A percentile compares a stretch with the other conserved stretches of the same genome.
Conservation (phyloP, 2,797 vertebrate genomes). For the Gila robusta region DNA sequence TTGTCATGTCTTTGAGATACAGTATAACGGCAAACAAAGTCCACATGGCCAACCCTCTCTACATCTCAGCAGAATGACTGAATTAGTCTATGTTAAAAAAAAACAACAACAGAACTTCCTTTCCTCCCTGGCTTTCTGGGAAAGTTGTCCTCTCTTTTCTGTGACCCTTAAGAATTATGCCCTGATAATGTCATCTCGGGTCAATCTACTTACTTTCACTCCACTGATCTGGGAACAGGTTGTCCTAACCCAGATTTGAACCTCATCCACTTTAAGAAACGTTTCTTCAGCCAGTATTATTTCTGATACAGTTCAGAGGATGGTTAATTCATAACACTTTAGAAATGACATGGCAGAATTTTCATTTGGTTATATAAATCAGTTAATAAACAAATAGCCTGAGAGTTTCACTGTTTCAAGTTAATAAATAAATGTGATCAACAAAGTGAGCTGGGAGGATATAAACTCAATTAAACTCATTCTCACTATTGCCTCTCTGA, state of each 20-base stretch:
- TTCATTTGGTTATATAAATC: constrained; percentile 11
- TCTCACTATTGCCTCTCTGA: constrained; percentile 45
- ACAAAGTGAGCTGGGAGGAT: constrained; percentile 11
- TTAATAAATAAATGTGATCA: constrained; percentile 30
- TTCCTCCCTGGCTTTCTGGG: constrained; percentile 58
- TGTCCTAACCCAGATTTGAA: not conserved
- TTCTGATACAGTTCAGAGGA: not conserved
- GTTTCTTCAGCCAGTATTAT: not conserved
- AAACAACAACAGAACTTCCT: constrained; percentile 65
- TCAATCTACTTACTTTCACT: constrained; percentile 63
- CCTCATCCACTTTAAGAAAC: not conserved
- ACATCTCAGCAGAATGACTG: not conserved
- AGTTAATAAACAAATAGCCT: not conserved
- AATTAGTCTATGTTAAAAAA: constrained; percentile 59
- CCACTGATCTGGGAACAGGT: constrained; percentile 13
- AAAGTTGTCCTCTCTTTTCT: constrained; percentile 58
- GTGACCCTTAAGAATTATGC: constrained; percentile 67
- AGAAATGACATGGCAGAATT: constrained; percentile 5
- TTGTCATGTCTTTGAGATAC: constrained; percentile 6
- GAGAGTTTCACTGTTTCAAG: not conserved
- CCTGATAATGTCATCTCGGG: constrained; percentile 71
- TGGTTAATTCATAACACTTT: constrained; percentile 1
- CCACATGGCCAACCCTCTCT: not conserved
- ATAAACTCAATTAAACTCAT: constrained; percentile 45
- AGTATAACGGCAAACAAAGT: not conserved